These are phyloP conservation scores for Lasioglossum oenotherae DNA, from an alignment of 2,888 invertebrate genomes.

Conservation along the genomic window DNA sequence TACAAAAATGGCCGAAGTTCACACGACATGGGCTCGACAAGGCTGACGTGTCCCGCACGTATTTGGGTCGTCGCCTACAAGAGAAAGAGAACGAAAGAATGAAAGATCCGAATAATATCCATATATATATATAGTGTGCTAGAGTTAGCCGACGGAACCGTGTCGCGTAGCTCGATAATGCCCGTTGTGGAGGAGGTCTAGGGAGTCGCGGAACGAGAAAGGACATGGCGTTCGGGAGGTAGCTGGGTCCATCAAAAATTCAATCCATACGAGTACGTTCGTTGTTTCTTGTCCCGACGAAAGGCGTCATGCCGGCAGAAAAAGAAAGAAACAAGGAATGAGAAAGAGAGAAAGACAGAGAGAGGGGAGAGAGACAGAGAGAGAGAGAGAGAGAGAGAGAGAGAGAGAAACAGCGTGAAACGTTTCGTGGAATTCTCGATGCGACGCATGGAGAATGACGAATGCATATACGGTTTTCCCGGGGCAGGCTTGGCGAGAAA, in stretches of 20 bases:
- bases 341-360: not conserved
- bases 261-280: constrained; percentile 62
- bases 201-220: constrained; percentile 12
- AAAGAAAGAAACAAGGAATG: not conserved
- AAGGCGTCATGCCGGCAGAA: not conserved
- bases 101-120: constrained; percentile 14
- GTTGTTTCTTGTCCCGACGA: constrained; percentile 50
- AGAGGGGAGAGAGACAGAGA: no score
- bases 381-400: not conserved
- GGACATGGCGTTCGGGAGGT: constrained; percentile 19
- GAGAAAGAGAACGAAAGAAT: not conserved
- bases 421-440: constrained; percentile 71
- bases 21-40: constrained; percentile 32
- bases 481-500: constrained; percentile 2
- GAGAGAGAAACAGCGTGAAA: constrained; percentile 50
- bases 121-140: constrained; percentile 46
- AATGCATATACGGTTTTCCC: constrained; percentile 6
- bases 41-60: constrained; percentile 26
- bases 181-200: constrained; percentile 11
- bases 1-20: constrained; percentile 52
- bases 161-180: constrained; percentile 37
- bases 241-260: constrained; percentile 62
- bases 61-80: constrained; percentile 19
- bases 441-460: constrained; percentile 15
- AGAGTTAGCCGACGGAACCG: constrained; percentile 31